These are phyloP conservation scores for Brachionus koreanus DNA, from an alignment of 1,140 invertebrate genomes.

Conservation along the genomic window DNA sequence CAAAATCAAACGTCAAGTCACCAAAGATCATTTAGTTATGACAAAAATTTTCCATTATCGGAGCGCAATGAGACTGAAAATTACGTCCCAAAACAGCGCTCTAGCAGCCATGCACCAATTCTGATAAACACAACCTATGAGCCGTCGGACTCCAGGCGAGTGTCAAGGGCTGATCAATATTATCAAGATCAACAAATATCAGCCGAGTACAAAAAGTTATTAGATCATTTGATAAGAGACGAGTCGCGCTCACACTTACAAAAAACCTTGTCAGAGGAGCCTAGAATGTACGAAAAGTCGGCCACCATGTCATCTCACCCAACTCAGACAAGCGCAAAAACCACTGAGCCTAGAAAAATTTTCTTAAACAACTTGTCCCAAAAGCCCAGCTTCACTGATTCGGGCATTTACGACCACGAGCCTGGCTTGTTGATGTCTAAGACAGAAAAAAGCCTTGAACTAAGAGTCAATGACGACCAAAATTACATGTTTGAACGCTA, in stretches of 20 bases:
- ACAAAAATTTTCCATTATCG: neutral
- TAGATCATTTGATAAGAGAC: neutral
- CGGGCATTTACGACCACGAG: neutral
- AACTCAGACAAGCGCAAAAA: neutral
- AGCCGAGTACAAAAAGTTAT: neutral
- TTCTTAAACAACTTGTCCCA: neutral
- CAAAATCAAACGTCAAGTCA: neutral
- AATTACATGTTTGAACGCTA: neutral
- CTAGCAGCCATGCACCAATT: neutral
- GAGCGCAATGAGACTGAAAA: neutral
- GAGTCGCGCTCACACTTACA: neutral
- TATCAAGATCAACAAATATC: neutral
- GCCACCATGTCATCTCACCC: neutral
- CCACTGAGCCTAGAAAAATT: neutral
- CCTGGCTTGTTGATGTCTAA: neutral
- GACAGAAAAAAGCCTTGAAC: neutral
- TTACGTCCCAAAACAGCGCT: neutral
- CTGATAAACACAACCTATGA: neutral
- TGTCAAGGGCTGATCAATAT: neutral
- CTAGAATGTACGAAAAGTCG: neutral
- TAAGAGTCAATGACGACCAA: neutral
- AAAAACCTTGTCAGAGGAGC: neutral
- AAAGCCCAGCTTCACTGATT: neutral
- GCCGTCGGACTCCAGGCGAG: neutral
- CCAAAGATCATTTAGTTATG: neutral